Evolutionary conservation across 2,797 vertebrate genomes (phyloP).

Genomic region (Gymnothorax javanicus): DNA sequence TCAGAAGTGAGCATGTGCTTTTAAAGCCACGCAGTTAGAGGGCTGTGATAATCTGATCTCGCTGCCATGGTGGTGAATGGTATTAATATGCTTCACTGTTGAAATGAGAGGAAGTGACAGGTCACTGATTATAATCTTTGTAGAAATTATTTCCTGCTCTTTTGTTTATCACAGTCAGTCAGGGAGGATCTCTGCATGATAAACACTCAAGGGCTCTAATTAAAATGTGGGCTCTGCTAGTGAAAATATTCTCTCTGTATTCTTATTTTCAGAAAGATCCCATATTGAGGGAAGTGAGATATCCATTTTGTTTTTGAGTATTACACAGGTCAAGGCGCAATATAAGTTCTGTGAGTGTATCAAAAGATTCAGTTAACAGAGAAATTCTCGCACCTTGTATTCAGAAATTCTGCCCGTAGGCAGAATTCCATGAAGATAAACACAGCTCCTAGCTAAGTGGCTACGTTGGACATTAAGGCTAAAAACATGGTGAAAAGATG

Average conservation of each 20-base stretch:
- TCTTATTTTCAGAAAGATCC: too few species aligned
- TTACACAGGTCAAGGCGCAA: too few species aligned
- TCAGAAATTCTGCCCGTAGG: too few species aligned
- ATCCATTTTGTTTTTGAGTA: too few species aligned
- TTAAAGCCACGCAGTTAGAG: not conserved
- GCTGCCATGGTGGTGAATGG: not conserved
- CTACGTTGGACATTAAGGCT: too few species aligned
- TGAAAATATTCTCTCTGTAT: not conserved
- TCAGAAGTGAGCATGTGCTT: not conserved
- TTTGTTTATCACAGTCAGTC: not conserved
- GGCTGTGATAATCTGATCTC: conserved; percentile 2
- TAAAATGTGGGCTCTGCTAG: not conserved
- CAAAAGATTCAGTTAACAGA: too few species aligned
- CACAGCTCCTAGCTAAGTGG: too few species aligned
- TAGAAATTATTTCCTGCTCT: not conserved
- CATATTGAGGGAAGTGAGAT: too few species aligned
- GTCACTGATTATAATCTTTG: conserved; percentile 11
- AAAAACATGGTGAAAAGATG: too few species aligned
- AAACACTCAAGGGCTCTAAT: not conserved
- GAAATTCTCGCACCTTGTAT: too few species aligned
- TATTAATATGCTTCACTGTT: not conserved
- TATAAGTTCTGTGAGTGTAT: too few species aligned
- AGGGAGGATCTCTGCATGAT: not conserved
- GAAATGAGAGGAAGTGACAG: not conserved
- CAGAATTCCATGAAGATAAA: too few species aligned